These are phyloP conservation scores for Cabera pusaria DNA, from an alignment of 2,888 invertebrate genomes.

Conservation along the genomic window DNA sequence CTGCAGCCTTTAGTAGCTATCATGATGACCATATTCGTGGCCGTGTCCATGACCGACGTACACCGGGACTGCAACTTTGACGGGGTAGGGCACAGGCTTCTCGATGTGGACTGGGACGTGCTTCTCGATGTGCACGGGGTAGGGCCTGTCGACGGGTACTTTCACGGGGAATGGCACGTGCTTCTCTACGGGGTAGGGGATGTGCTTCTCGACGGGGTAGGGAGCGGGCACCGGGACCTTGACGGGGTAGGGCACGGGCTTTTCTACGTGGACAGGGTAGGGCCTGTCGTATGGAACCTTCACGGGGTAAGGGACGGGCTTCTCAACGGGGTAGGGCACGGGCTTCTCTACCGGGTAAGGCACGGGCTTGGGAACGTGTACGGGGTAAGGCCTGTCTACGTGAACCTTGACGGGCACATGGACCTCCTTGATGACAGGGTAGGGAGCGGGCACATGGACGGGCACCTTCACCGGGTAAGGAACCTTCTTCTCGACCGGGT, in stretches of 20 bases:
- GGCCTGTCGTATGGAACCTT: slow-evolving; percentile 85
- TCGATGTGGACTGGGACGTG: slow-evolving; percentile 85
- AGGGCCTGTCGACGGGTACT: slow-evolving; percentile 85
- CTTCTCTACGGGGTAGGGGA: slow-evolving; percentile 87
- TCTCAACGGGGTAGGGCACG: slow-evolving; percentile 68
- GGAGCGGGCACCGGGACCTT: slow-evolving; percentile 87
- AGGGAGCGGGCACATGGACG: slow-evolving; percentile 84
- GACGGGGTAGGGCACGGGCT: slow-evolving; percentile 80
- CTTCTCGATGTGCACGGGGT: slow-evolving; percentile 86
- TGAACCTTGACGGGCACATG: slow-evolving; percentile 85
- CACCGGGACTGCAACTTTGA: slow-evolving; percentile 84
- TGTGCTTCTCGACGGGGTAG: slow-evolving; percentile 84
- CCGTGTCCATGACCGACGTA: slow-evolving; percentile 73
- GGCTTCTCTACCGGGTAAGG: slow-evolving; percentile 85
- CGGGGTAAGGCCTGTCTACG: slow-evolving; percentile 86
- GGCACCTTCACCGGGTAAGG: slow-evolving; percentile 86
- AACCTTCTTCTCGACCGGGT: slow-evolving; percentile 86
- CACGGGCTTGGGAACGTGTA: slow-evolving; percentile 84
- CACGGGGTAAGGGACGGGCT: slow-evolving; percentile 83
- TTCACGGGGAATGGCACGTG: slow-evolving; percentile 86
- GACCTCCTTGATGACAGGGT: slow-evolving; percentile 84
- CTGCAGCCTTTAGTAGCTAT: slow-evolving; percentile 81
- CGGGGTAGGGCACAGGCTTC: slow-evolving; percentile 85
- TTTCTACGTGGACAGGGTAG: slow-evolving; percentile 71
- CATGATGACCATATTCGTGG: slow-evolving; percentile 79